These are phyloP conservation scores for Aphis gossypii DNA, from an alignment of 1,140 invertebrate genomes.

Conservation along the genomic window DNA sequence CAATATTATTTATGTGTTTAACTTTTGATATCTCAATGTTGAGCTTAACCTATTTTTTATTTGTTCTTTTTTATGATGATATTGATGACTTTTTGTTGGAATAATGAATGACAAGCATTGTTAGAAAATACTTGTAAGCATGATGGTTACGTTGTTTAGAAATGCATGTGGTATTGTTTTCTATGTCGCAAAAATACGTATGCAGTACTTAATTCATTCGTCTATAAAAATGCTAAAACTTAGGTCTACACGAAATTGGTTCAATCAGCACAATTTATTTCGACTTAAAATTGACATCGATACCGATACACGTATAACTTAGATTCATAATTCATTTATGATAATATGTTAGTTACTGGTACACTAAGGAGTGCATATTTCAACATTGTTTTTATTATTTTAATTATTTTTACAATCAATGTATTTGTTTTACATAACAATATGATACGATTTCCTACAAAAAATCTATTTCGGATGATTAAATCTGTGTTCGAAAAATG, in stretches of 20 bases:
- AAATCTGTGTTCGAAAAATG: not conserved
- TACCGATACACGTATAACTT: not conserved
- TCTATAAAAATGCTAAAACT: not conserved
- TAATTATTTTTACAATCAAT: not conserved
- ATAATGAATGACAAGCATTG: not conserved
- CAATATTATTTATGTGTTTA: not conserved
- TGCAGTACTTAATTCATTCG: not conserved
- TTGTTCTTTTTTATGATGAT: not conserved
- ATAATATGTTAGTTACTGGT: not conserved
- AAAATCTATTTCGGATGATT: not conserved
- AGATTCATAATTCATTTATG: not conserved
- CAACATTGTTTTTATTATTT: not conserved
- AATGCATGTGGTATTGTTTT: not conserved
- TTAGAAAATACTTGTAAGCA: not conserved
- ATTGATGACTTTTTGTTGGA: not conserved
- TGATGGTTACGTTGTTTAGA: not conserved
- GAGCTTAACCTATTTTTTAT: not conserved
- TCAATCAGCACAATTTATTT: not conserved
- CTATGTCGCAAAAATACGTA: not conserved
- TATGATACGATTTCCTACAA: not conserved
- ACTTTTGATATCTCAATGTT: not conserved
- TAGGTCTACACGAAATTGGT: not conserved
- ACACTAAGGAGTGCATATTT: not conserved
- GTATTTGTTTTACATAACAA: not conserved
- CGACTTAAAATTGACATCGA: not conserved